phyloP scores from a whole-genome alignment of 2,113 vertebrate species.

The Salvator merianae region DNA sequence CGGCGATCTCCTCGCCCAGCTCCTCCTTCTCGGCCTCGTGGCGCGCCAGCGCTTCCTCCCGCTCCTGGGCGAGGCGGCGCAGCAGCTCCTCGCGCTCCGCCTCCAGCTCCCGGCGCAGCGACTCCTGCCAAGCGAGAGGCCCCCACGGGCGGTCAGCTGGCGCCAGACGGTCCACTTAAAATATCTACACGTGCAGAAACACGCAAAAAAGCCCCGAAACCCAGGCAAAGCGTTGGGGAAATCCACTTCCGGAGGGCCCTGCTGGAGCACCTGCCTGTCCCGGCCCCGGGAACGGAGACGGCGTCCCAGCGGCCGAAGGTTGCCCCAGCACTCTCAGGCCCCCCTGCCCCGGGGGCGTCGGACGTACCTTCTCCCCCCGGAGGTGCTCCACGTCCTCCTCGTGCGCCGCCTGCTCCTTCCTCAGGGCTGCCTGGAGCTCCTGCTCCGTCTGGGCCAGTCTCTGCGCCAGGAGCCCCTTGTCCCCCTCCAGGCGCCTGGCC shows the following conservation, averaged over 20 bases:
- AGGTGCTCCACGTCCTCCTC: constrained; percentile 82
- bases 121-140: constrained; percentile 70
- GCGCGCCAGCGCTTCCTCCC: constrained; percentile 78
- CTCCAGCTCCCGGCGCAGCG: constrained; percentile 77
- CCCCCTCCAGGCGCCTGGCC: constrained; percentile 72
- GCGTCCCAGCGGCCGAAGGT: no score
- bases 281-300: no score
- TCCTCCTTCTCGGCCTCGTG: constrained; percentile 80
- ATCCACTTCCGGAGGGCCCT: no score
- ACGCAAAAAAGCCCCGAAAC: no score
- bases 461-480: constrained; percentile 77
- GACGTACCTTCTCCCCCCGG: constrained; percentile 79
- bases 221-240: no score
- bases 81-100: constrained; percentile 74
- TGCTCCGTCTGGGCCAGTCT: constrained; percentile 71
- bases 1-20: constrained; percentile 75
- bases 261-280: no score
- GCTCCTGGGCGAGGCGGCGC: constrained; percentile 74
- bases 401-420: constrained; percentile 76
- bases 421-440: constrained; percentile 79
- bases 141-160: no score
- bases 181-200: no score
- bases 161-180: no score
- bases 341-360: no score
- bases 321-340: no score